These are phyloP conservation scores for Lophura nycthemera DNA, from an alignment of 2,113 vertebrate genomes.

Conservation along the genomic window DNA sequence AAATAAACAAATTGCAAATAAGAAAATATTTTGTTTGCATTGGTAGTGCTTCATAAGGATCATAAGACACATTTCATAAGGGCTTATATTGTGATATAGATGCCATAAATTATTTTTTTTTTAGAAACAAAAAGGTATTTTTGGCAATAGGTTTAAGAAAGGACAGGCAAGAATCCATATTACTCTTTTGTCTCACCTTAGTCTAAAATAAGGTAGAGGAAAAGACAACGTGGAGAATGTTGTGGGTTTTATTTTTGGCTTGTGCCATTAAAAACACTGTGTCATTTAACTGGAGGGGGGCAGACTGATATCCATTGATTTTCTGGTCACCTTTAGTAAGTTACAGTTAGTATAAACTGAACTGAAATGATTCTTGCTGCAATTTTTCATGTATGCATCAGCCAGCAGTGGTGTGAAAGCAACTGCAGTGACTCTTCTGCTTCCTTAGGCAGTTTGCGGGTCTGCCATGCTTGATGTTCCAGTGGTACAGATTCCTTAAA, in stretches of 20 bases:
- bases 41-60: not conserved
- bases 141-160: not conserved
- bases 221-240: not conserved
- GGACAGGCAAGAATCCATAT: not conserved
- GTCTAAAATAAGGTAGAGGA: not conserved
- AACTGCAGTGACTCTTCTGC: not conserved
- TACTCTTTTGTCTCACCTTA: not conserved
- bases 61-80: not conserved
- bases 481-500: not conserved
- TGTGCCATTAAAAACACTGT: not conserved
- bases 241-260: not conserved
- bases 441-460: not conserved
- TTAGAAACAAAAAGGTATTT: not conserved
- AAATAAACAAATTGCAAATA: not conserved
- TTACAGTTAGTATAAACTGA: not conserved
- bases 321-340: not conserved
- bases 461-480: not conserved
- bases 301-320: not conserved
- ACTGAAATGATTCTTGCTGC: not conserved
- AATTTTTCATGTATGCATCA: not conserved
- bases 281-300: not conserved
- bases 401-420: not conserved
- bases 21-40: not conserved
- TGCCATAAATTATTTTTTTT: not conserved
- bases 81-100: not conserved